Conservation (phyloP, 2,113 vertebrate species). For the Tetrao urogallus region DNA sequence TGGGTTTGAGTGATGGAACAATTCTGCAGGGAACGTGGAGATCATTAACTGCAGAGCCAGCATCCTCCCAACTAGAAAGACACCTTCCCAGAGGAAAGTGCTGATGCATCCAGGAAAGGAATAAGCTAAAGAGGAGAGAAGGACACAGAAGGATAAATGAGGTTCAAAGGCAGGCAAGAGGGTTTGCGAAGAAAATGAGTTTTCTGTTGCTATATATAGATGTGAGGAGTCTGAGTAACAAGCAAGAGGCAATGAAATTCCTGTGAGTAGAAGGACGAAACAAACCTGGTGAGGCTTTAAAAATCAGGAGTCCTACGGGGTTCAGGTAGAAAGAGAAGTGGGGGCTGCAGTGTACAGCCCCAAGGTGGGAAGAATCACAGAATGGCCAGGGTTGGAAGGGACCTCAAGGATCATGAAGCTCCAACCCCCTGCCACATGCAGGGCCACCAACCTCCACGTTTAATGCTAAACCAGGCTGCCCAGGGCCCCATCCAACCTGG, state of each 20-base stretch:
- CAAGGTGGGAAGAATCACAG: too few species aligned
- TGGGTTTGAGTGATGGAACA: background rate
- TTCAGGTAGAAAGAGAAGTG: rapidly evolving
- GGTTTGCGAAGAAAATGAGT: background rate
- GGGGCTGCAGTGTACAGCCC: rapidly evolving
- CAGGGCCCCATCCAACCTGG: too few species aligned
- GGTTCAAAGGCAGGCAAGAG: slow-evolving; percentile 58
- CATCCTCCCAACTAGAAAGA: slow-evolving; percentile 45
- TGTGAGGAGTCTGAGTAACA: background rate
- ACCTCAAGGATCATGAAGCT: too few species aligned
- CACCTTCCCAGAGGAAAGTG: slow-evolving; percentile 54
- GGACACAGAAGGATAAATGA: slow-evolving; percentile 44
- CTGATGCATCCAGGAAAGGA: slow-evolving; percentile 59
- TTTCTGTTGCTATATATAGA: background rate
- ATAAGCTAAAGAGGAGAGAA: slow-evolving; percentile 7
- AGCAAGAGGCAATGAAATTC: slow-evolving; percentile 13
- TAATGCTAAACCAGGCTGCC: too few species aligned
- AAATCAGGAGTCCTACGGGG: background rate
- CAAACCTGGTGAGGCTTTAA: background rate
- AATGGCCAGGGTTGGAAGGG: too few species aligned
- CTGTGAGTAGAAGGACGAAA: background rate
- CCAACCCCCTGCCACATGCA: too few species aligned
- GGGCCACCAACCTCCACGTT: too few species aligned
- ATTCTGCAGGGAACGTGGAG: background rate
- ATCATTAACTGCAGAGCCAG: slow-evolving; percentile 11